Base-by-base conservation (phyloP, 2,797 vertebrate genomes). In the Neostethus bicornis region DNA sequence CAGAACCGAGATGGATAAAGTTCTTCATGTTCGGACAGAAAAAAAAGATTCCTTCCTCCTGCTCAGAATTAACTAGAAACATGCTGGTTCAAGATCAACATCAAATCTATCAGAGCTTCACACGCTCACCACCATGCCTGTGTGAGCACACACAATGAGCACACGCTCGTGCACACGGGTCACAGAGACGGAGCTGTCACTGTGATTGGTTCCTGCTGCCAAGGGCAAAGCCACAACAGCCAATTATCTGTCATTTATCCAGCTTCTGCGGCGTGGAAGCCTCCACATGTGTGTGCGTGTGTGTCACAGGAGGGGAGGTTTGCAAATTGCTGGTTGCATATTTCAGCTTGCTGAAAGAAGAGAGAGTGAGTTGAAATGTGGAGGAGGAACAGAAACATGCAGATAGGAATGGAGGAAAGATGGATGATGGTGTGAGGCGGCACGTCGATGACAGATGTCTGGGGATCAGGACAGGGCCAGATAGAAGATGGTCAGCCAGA, bases 181-280 rank as follows among this genome's bases (percentile, higher is more conserved):
- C 84, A 83, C 11, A 12, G 73, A 83, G 77, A 89, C 88, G 83
- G 79, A 81, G 75, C 67, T 88, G 88, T 90, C 84, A 84, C 65
- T 72, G 70, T 84, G 86, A 90, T 87, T 84, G 87, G 83, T 85
- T 89, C 79, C 69, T 73, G 76, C 73, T 85, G 86, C 79, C 39
- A 60, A 81, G 70, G 82, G 81, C 60, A 12, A 87, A 85, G 65
- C 84, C 86, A 83, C 81, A 86, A 87, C 77, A 75, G 75, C 80
- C 86, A 88, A 90, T 90, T 90, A 89, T 89, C 80, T 85, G 83
- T 86, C 85, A 89, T 89, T 88, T 89, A 87, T 82, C 81, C 80
- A 85, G 71, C 83, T 85, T 76, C 77, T 57, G 84, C 8, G 75
- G 85, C 72, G 80, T 82, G 77, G 63, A 79, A 73, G 64, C 54